These are phyloP conservation scores for Bacillus rossius DNA, from an alignment of 1,140 invertebrate species.

Conservation along the genomic window DNA sequence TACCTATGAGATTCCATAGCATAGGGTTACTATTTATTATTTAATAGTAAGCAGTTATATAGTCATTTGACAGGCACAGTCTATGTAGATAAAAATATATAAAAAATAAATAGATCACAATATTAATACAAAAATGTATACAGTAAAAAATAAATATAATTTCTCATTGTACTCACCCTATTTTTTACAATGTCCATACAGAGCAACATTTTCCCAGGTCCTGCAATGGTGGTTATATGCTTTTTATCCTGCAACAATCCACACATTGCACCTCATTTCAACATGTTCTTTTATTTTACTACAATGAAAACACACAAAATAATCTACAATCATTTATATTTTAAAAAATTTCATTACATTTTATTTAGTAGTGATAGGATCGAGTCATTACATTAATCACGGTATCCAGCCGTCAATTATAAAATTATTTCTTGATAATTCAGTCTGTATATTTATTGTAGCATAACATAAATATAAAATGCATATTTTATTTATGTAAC, in stretches of 20 bases:
- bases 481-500: too few species aligned
- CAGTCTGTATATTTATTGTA: background rate
- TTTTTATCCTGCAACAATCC: slow-evolving; percentile 37
- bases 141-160: too few species aligned
- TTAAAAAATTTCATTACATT: background rate
- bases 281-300: slow-evolving; percentile 1
- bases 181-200: slow-evolving; percentile 54
- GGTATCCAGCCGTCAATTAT: too few species aligned
- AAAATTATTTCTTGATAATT: too few species aligned
- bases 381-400: background rate
- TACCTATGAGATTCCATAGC: too few species aligned
- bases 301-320: background rate
- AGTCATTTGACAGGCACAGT: too few species aligned
- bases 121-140: too few species aligned
- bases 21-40: too few species aligned
- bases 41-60: too few species aligned
- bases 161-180: slow-evolving; percentile 46
- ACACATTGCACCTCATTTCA: background rate
- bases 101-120: too few species aligned
- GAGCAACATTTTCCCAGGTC: slow-evolving; percentile 58
- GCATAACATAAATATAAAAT: background rate
- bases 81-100: too few species aligned
- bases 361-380: background rate
- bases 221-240: slow-evolving; percentile 51
- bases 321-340: background rate